These are phyloP conservation scores for Drosophila leontia DNA, from an alignment of 1,140 invertebrate species.

Conservation along the genomic window DNA sequence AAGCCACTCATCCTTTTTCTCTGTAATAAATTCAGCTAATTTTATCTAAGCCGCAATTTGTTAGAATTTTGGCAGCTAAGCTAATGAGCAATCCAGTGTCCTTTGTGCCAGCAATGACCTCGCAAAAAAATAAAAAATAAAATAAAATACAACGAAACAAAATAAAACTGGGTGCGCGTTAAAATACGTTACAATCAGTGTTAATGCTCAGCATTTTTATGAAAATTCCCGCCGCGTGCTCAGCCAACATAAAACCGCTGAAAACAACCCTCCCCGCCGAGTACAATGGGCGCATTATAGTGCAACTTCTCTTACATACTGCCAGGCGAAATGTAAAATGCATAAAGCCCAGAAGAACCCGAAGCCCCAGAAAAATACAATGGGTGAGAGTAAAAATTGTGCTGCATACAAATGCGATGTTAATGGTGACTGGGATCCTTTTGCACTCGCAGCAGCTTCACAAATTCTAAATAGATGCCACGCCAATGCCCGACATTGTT, in stretches of 20 bases:
- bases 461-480: conserved; percentile 45
- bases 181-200: conserved; percentile 81
- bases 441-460: conserved; percentile 29
- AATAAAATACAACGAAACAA: conserved; percentile 22
- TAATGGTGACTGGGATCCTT: conserved; percentile 52
- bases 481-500: conserved; percentile 49
- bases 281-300: conserved; percentile 71
- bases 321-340: conserved; percentile 40
- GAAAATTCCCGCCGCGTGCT: conserved; percentile 64
- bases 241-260: conserved; percentile 26
- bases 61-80: conserved; percentile 40
- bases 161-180: conserved; percentile 57
- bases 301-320: conserved; percentile 50
- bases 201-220: conserved; percentile 79
- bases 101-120: conserved; percentile 19
- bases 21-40: conserved; percentile 36
- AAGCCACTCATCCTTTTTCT: background rate
- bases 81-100: conserved; percentile 41
- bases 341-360: conserved; percentile 47
- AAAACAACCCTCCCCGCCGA: conserved; percentile 9
- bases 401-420: conserved; percentile 63
- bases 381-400: conserved; percentile 64
- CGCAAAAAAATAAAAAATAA: conserved; percentile 7
- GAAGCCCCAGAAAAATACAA: conserved; percentile 54
- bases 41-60: conserved; percentile 47